phyloP scores from a whole-genome alignment of 2,888 invertebrate genomes.

The Leptopterna dolabrata region DNA sequence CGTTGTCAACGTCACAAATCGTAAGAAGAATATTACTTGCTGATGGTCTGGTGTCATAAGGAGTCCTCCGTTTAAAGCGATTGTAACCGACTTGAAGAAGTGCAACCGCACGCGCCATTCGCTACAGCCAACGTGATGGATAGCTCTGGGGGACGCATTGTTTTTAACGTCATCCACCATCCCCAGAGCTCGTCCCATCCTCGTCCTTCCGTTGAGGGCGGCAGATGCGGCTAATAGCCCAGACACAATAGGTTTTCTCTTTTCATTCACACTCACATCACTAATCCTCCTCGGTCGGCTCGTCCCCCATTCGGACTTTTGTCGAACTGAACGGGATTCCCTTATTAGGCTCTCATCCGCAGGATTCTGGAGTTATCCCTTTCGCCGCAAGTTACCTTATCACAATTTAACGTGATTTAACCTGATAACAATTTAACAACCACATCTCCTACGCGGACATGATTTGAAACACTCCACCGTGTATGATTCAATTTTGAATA shows the following conservation, averaged over 20 bases:
- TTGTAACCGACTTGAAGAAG: not conserved
- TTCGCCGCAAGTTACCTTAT: no score
- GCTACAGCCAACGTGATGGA: slow-evolving; percentile 13
- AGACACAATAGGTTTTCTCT: slow-evolving; percentile 28
- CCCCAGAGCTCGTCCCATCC: not conserved
- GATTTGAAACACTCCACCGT: no score
- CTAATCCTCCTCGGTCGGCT: not conserved
- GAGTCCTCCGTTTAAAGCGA: not conserved
- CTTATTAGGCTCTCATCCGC: no score
- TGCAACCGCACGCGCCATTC: not conserved
- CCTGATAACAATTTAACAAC: no score
- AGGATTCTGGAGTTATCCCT: no score
- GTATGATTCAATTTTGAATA: no score
- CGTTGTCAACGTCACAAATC: no score
- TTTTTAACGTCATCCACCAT: slow-evolving; percentile 9
- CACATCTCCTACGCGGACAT: no score
- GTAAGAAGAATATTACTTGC: no score
- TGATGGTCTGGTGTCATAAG: not conserved
- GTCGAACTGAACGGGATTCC: not conserved
- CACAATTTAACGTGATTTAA: no score
- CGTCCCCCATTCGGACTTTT: not conserved
- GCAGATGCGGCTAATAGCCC: slow-evolving; percentile 33
- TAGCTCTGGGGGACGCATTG: slow-evolving; percentile 5
- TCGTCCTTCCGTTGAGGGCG: not conserved
- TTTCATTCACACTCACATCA: slow-evolving; percentile 15